phyloP scores from a whole-genome alignment of 2,113 vertebrate genomes.

The Hypocryptadius cinnamomeus region DNA sequence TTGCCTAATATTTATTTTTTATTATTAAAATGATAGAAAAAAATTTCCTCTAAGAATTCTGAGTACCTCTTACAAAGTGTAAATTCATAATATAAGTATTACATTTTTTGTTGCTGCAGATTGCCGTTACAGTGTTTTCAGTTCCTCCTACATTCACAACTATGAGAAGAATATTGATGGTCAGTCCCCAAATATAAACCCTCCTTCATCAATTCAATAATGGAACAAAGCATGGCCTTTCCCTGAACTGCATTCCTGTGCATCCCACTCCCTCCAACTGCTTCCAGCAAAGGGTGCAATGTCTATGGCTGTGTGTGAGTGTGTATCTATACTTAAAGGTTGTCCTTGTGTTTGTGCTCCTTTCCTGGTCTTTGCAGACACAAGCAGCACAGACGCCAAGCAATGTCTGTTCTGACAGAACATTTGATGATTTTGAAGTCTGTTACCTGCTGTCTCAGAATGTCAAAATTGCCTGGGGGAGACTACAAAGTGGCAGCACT shows the following conservation, averaged over 20 bases:
- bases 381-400: background rate
- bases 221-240: background rate
- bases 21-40: background rate
- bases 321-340: background rate
- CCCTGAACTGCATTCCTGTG: background rate
- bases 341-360: background rate
- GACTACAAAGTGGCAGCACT: background rate
- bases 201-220: background rate
- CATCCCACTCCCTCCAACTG: background rate
- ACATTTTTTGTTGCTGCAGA: background rate
- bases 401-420: background rate
- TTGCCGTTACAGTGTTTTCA: background rate
- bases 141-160: background rate
- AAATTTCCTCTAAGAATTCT: background rate
- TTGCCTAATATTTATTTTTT: background rate
- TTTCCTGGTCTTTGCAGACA: background rate
- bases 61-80: background rate
- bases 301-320: rapidly evolving
- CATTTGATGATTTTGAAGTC: background rate
- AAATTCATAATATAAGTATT: background rate
- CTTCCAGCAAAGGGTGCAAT: background rate
- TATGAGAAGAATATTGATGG: background rate
- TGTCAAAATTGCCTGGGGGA: background rate
- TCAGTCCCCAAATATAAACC: background rate
- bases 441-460: background rate